These are phyloP conservation scores for Heteractis magnifica DNA, from an alignment of 92 coral and sea anemone species.

Conservation along the genomic window DNA sequence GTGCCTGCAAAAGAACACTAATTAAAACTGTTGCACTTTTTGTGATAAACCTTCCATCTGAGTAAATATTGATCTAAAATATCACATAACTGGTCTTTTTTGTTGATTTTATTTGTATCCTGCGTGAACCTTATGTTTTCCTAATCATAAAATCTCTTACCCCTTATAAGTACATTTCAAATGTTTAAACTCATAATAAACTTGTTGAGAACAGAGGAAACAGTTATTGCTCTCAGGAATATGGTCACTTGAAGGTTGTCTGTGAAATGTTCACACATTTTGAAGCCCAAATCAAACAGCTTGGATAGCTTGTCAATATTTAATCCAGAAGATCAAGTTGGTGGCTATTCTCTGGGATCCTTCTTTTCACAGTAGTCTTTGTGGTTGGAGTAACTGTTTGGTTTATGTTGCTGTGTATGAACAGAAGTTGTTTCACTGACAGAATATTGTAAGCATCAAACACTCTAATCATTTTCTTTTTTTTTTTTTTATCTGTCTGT, in stretches of 20 bases:
- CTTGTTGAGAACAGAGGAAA: conserved; percentile 11
- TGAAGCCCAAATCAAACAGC: conserved; percentile 8
- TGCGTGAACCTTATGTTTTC: conserved; percentile 15
- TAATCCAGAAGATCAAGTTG: conserved; percentile 11
- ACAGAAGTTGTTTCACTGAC: conserved; percentile 25
- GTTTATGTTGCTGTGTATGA: conserved; percentile 42
- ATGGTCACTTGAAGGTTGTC: conserved; percentile 13
- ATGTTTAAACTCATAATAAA: conserved; percentile 34
- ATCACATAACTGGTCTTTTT: conserved; percentile 33
- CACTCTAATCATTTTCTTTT: background rate
- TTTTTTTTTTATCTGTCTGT: conserved; percentile 16
- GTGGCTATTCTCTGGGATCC: conserved; percentile 20
- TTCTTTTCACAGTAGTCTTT: conserved; percentile 16
- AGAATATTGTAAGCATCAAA: background rate
- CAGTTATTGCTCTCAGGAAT: conserved; percentile 8
- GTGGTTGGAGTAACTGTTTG: conserved; percentile 29
- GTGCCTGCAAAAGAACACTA: background rate
- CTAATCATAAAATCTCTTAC: conserved; percentile 20
- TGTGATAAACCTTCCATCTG: conserved; percentile 34
- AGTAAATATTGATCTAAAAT: conserved; percentile 33
- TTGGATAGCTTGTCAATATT: conserved; percentile 19
- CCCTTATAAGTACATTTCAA: conserved; percentile 21
- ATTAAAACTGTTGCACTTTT: conserved; percentile 27
- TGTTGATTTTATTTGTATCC: conserved; percentile 29
- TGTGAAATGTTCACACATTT: background rate